Percentiles rank a stretch among this genome's conserved stretches.
phyloP scores from a whole-genome alignment of 2,888 invertebrate genomes.

The Agonopterix subpropinquella region DNA sequence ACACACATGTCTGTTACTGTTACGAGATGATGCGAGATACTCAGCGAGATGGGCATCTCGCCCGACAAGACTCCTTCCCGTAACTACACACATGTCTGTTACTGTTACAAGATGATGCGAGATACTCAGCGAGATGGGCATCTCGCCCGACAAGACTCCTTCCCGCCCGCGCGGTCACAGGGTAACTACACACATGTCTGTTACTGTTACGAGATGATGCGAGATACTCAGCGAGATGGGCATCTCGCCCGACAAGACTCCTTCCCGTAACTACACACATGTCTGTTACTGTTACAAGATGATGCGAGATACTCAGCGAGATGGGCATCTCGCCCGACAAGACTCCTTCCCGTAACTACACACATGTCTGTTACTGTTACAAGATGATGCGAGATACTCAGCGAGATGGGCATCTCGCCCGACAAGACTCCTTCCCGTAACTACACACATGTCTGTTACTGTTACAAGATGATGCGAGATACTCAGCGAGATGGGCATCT shows the following conservation, averaged over 20 bases:
- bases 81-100: slow-evolving; percentile 21
- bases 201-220: too few relatives aligned
- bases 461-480: slow-evolving; percentile 95
- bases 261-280: slow-evolving; percentile 46
- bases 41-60: slow-evolving; percentile 93
- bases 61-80: slow-evolving; percentile 84
- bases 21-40: slow-evolving; percentile 94
- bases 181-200: slow-evolving; percentile 37
- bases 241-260: slow-evolving; percentile 90
- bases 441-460: too few relatives aligned
- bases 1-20: too few relatives aligned
- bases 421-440: slow-evolving; percentile 81
- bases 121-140: slow-evolving; percentile 92
- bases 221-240: slow-evolving; percentile 94
- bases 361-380: too few relatives aligned
- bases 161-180: slow-evolving; percentile 77
- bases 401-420: slow-evolving; percentile 93
- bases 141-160: slow-evolving; percentile 89
- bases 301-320: slow-evolving; percentile 92
- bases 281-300: too few relatives aligned
- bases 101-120: slow-evolving; percentile 95
- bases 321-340: slow-evolving; percentile 95
- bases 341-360: slow-evolving; percentile 69
- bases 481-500: slow-evolving; percentile 92
- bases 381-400: slow-evolving; percentile 95